A percentile compares a stretch with the other conserved stretches of the same genome.
Evolutionary conservation across 2,888 invertebrate genomes (phyloP).

Genomic region (Acanthopleura granulata): DNA sequence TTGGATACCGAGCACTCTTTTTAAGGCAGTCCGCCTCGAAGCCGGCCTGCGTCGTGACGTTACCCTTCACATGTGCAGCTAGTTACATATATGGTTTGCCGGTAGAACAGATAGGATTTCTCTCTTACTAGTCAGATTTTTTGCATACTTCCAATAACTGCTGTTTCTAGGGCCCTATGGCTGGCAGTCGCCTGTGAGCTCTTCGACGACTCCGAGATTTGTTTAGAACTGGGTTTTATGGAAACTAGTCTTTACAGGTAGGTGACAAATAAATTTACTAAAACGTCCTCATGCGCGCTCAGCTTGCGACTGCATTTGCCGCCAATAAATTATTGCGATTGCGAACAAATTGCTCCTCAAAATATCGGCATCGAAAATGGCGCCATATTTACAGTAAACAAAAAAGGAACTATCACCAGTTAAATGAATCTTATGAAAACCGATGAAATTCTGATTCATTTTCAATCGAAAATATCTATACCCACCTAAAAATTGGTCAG

Average conservation of each 20-base stretch:
- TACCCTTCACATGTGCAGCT: constrained; percentile 20
- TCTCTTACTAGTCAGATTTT: constrained; percentile 37
- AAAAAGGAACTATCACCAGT: too few relatives aligned
- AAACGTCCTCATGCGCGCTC: constrained; percentile 5
- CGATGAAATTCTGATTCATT: too few relatives aligned
- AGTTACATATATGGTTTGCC: constrained; percentile 46
- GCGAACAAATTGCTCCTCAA: neutral
- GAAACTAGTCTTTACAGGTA: constrained; percentile 25
- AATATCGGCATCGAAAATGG: too few relatives aligned
- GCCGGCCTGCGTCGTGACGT: constrained; percentile 20
- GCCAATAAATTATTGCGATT: neutral
- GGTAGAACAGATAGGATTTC: constrained; percentile 41
- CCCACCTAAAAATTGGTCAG: neutral
- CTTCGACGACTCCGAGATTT: constrained; percentile 22
- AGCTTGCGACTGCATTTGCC: neutral
- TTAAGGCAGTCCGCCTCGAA: constrained; percentile 25
- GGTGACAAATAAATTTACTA: constrained; percentile 20
- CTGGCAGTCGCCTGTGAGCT: constrained; percentile 32
- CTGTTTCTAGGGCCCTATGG: constrained; percentile 36
- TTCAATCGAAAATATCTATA: neutral
- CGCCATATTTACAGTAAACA: too few relatives aligned
- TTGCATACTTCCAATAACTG: constrained; percentile 46
- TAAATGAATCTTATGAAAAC: too few relatives aligned
- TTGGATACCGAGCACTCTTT: constrained; percentile 23
- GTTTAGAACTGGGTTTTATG: constrained; percentile 27